These are phyloP conservation scores for Formica exsecta DNA, from an alignment of 1,140 invertebrate species.

Conservation along the genomic window DNA sequence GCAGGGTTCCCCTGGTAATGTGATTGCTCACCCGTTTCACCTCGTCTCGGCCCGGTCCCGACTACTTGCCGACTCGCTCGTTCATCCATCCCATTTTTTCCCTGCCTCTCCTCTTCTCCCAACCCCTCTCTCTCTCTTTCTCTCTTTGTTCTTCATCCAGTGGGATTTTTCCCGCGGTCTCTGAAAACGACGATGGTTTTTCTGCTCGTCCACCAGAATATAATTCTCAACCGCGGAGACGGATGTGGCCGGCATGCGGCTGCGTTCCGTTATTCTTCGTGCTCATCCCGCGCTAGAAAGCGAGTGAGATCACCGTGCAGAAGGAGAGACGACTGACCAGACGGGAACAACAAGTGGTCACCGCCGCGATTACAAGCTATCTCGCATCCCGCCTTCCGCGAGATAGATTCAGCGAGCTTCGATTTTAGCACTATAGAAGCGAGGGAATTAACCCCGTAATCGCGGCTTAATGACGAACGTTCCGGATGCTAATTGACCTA, in stretches of 20 bases:
- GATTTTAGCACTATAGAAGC: constrained; percentile 27
- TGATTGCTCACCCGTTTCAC: constrained; percentile 82
- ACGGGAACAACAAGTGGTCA: constrained; percentile 64
- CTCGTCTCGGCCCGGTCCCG: constrained; percentile 75
- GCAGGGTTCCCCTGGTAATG: constrained; percentile 78
- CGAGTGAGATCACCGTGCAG: constrained; percentile 54
- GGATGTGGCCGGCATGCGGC: constrained; percentile 57
- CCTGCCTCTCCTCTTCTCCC: not conserved
- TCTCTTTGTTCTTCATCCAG: constrained; percentile 16
- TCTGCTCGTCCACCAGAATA: constrained; percentile 36
- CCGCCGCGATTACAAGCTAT: constrained; percentile 49
- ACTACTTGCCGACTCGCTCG: constrained; percentile 70
- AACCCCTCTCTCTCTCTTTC: too few relatives aligned
- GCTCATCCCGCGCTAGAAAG: constrained; percentile 40
- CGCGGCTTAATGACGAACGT: constrained; percentile 38
- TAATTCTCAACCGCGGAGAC: constrained; percentile 58
- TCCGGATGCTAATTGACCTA: constrained; percentile 43
- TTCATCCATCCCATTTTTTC: constrained; percentile 68
- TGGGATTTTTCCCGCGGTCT: constrained; percentile 41
- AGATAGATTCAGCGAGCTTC: constrained; percentile 43
- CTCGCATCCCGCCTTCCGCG: constrained; percentile 49
- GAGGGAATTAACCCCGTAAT: constrained; percentile 22
- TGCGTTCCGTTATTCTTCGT: constrained; percentile 57
- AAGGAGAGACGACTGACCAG: constrained; percentile 58
- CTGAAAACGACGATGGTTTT: constrained; percentile 52